Base-by-base conservation (phyloP, 92 coral and sea anemone species). In the Meandrina meandrites region DNA sequence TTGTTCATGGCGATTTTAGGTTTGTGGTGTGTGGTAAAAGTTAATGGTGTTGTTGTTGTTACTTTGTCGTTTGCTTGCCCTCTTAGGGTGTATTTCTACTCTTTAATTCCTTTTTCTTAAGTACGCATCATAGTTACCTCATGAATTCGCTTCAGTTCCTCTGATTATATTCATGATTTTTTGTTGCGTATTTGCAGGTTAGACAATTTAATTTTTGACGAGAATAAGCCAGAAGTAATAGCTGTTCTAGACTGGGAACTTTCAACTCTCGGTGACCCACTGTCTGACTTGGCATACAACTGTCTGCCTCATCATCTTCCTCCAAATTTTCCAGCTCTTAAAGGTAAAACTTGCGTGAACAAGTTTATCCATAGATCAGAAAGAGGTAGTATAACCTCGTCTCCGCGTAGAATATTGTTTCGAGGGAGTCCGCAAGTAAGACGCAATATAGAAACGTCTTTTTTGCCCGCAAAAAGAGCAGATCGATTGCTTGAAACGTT, bases 231-330 rank as follows among this genome's bases (percentile, higher is more conserved):
- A 4, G 98, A 94, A 67, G 98, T 96, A 73, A 77, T 92, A 40
- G 99, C 98, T 78, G 93, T 96, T 78, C 79, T 96, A 42, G 99
- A 96, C 92, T 96, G 99, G 99, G 99, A 96, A 67, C 84, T 96
- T 24, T 96, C 99, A 5, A 96, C 99, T 16, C 90, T 96, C 0
- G 99, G 99, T 50, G 99, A 96, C 56, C 99, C 99, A 6, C 24
- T 96, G 32, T 95, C 99, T 36, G 99, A 96, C 89, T 82, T 96
- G 79, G 98, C 99, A 21, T 92, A 95, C 82, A 92, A 92, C 91
- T 96, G 99, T 82, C 94, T 96, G 18, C 98, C 95, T 8, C 90
- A 96, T 86, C 94, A 96, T 81, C 93, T 96, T 17, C 90, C 99
- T 24, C 83, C 94, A 78, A 81, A 92, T 40, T 92, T 95, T 83